These are phyloP conservation scores for Cryptotermes secundus DNA, from an alignment of 1,140 invertebrate genomes.

Conservation along the genomic window DNA sequence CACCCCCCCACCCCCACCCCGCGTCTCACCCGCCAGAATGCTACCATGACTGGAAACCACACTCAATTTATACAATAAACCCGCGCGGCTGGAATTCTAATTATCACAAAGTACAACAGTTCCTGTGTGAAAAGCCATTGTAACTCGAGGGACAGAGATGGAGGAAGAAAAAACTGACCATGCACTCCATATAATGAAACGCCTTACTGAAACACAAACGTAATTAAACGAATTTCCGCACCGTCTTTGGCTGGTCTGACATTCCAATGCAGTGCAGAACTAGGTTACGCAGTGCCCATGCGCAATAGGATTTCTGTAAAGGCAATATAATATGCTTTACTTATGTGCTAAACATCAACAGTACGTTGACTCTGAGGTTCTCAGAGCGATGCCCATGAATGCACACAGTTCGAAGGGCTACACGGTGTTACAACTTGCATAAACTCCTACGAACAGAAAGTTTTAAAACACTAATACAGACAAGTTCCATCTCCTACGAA, in stretches of 20 bases:
- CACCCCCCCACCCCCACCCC: neutral
- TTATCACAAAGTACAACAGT: constrained; percentile 16
- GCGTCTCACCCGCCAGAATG: too few species aligned
- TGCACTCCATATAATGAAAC: constrained; percentile 7
- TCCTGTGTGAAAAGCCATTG: constrained; percentile 14
- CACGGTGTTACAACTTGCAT: too few species aligned
- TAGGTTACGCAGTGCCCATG: neutral
- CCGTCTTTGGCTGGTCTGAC: neutral
- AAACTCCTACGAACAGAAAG: too few species aligned
- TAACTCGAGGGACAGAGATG: neutral
- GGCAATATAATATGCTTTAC: neutral
- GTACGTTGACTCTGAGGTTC: too few species aligned
- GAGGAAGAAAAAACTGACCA: neutral
- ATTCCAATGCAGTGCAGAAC: neutral
- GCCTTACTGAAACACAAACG: neutral
- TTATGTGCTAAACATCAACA: too few species aligned
- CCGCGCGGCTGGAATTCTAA: constrained; percentile 8
- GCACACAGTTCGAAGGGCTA: too few species aligned
- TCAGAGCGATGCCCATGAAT: too few species aligned
- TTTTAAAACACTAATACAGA: too few species aligned
- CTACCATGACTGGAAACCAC: constrained; percentile 4
- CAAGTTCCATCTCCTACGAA: too few species aligned
- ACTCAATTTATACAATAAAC: constrained; percentile 20
- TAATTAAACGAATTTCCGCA: constrained; percentile 2
- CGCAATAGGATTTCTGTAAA: neutral